Conservation (phyloP, 2,888 invertebrate species). For the Zygogramma bicolorata region DNA sequence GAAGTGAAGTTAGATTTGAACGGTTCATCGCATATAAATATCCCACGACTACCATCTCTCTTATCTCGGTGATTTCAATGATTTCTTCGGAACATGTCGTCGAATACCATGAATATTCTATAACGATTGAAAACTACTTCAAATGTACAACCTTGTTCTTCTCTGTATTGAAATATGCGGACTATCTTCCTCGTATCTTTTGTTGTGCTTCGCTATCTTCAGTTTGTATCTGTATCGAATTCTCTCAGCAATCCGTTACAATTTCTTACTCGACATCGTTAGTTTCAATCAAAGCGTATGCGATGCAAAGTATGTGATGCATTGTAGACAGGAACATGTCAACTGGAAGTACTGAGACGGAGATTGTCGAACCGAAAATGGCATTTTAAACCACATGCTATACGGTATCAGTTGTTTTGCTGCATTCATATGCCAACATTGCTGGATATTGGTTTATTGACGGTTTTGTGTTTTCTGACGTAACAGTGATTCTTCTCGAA, state of each 20-base stretch:
- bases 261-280: conserved; percentile 21
- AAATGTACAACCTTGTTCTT: neutral
- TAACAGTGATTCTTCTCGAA: no score
- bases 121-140: neutral
- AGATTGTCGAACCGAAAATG: conserved; percentile 21
- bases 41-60: neutral
- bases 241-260: conserved; percentile 10
- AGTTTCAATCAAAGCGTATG: conserved; percentile 22
- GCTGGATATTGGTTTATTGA: neutral
- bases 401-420: conserved; percentile 1
- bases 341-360: conserved; percentile 25
- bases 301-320: conserved; percentile 38
- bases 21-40: neutral
- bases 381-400: conserved; percentile 1
- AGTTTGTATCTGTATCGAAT: conserved; percentile 17
- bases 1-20: neutral
- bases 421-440: neutral
- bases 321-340: conserved; percentile 32
- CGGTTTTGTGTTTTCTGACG: neutral
- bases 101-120: neutral
- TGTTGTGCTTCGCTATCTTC: conserved; percentile 14
- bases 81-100: neutral
- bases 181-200: conserved; percentile 11
- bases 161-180: neutral
- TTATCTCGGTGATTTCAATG: neutral